These are phyloP conservation scores for Drosophila nr. medialis DNA, from an alignment of 2,888 invertebrate genomes.

Conservation along the genomic window DNA sequence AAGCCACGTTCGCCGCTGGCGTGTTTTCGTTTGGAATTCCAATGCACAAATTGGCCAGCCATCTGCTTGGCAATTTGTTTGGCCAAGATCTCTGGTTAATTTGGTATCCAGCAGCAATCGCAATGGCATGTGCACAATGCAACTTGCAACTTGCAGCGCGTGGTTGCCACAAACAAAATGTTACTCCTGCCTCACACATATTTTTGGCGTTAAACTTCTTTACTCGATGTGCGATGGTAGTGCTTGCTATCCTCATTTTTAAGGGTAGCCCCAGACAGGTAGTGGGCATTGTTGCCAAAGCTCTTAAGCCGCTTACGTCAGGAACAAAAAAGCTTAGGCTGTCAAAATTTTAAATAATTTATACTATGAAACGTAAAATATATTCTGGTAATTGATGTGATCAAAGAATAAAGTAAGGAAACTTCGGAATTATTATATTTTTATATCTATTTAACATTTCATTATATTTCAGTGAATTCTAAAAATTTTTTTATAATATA, in stretches of 20 bases:
- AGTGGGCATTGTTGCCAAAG: neutral
- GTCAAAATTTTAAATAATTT: slow-evolving; percentile 20
- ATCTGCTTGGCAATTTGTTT: slow-evolving; percentile 44
- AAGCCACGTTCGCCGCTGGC: slow-evolving; percentile 43
- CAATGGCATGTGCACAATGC: slow-evolving; percentile 14
- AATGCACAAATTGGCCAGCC: slow-evolving; percentile 66
- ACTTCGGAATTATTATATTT: neutral
- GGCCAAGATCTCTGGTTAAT: slow-evolving; percentile 50
- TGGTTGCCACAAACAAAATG: neutral
- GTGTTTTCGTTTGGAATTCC: slow-evolving; percentile 41
- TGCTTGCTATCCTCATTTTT: neutral
- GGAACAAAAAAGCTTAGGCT: slow-evolving; percentile 7
- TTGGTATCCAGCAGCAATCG: slow-evolving; percentile 58
- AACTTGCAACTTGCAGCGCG: slow-evolving; percentile 7
- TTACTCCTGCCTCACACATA: neutral
- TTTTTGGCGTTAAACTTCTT: neutral
- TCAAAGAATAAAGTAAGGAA: neutral
- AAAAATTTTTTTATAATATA: neutral
- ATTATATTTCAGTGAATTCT: neutral
- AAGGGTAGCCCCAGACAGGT: neutral
- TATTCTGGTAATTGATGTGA: neutral
- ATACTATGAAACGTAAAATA: neutral
- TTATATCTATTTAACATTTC: neutral
- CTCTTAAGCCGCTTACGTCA: slow-evolving; percentile 25
- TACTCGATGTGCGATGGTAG: neutral